These are phyloP conservation scores for Brachyptera risi DNA, from an alignment of 2,888 invertebrate genomes.

Conservation along the genomic window DNA sequence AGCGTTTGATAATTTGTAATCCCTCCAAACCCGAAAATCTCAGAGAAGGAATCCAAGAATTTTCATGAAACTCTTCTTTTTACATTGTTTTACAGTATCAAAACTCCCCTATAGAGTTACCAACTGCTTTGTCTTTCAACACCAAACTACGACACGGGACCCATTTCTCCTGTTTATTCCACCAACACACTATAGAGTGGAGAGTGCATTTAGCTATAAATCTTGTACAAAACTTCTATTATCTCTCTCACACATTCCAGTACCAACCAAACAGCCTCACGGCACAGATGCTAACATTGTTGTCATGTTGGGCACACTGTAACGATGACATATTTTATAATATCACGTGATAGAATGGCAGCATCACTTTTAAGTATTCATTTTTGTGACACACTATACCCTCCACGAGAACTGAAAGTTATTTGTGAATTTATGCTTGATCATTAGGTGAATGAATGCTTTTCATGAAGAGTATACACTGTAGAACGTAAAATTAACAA, in stretches of 20 bases:
- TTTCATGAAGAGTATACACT: no score
- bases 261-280: not conserved
- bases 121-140: constrained; percentile 10
- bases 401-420: no score
- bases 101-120: not conserved
- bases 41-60: no score
- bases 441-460: no score
- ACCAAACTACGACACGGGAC: constrained; percentile 20
- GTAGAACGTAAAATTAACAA: no score
- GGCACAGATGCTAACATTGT: constrained; percentile 8
- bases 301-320: constrained; percentile 16
- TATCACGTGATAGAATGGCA: not conserved
- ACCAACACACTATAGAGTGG: constrained; percentile 17
- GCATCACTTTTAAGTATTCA: not conserved
- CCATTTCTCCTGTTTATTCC: constrained; percentile 31
- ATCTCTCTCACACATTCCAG: constrained; percentile 15
- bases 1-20: no score
- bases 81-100: constrained; percentile 1
- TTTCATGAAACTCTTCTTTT: no score
- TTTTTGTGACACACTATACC: not conserved
- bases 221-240: constrained; percentile 23
- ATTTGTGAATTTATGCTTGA: no score
- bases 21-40: no score
- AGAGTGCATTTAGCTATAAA: constrained; percentile 31
- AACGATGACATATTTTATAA: constrained; percentile 10